Conservation (phyloP, 2,797 vertebrate species). For the Scolopax bukidnonensis region DNA sequence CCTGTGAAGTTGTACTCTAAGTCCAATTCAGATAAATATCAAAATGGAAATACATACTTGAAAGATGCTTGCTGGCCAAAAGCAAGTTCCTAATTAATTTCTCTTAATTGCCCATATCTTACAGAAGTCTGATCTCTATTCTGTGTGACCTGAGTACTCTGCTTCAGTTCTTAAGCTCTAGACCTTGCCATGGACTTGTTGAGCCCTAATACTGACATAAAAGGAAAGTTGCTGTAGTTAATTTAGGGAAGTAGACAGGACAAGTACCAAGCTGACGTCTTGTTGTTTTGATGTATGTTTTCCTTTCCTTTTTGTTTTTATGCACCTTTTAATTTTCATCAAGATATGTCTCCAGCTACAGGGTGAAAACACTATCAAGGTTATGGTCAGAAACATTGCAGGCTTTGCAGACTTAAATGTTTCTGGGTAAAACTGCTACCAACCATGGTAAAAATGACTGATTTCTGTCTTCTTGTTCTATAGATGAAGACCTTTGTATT, state of each 20-base stretch:
- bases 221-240: neutral
- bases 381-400: neutral
- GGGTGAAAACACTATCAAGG: neutral
- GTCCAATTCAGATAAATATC: neutral
- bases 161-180: neutral
- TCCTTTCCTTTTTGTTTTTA: neutral
- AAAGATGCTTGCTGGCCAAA: neutral
- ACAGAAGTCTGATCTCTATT: neutral
- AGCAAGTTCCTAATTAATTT: slow-evolving; percentile 20
- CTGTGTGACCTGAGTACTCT: neutral
- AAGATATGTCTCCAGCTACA: neutral
- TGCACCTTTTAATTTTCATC: neutral
- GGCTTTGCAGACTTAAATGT: neutral
- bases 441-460: neutral
- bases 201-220: neutral
- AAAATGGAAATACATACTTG: neutral
- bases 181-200: neutral
- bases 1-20: slow-evolving; percentile 26
- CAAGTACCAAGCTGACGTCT: fast-evolving
- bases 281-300: neutral
- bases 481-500: neutral
- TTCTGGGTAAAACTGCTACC: neutral
- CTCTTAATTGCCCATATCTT: neutral
- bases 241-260: neutral
- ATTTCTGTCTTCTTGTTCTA: neutral